Conservation (phyloP, 2,888 invertebrate species). For the Apodemia zela region DNA sequence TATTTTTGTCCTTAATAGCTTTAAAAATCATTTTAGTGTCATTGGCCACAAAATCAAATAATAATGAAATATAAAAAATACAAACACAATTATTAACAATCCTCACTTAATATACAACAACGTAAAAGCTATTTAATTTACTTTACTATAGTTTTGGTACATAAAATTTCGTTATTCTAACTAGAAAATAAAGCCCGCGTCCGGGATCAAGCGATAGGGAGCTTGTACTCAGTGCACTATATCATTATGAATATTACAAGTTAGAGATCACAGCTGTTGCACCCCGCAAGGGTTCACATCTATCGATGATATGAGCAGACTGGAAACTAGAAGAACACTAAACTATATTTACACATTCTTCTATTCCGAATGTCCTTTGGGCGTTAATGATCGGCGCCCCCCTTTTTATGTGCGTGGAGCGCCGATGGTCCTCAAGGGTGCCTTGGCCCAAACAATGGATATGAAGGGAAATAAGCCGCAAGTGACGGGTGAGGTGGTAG, state of each 20-base stretch:
- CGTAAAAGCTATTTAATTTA: conserved; percentile 67
- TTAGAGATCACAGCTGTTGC: conserved; percentile 78
- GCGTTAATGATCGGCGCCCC: conserved; percentile 77
- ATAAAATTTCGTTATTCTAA: conserved; percentile 76
- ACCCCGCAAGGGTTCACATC: conserved; percentile 58
- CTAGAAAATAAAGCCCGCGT: conserved; percentile 64
- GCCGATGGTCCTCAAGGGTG: conserved; percentile 88
- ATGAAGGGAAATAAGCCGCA: conserved; percentile 93
- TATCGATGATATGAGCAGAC: conserved; percentile 76
- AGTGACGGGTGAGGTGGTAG: conserved; percentile 87
- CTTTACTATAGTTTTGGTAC: conserved; percentile 76
- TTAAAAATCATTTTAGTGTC: neutral
- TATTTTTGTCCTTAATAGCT: neutral
- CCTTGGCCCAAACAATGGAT: conserved; percentile 91
- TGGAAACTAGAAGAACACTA: conserved; percentile 64
- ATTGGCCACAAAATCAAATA: conserved; percentile 40
- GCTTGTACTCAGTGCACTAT: conserved; percentile 59
- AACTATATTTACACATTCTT: conserved; percentile 66
- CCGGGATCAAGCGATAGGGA: conserved; percentile 47
- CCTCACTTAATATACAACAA: conserved; percentile 70
- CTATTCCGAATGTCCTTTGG: conserved; percentile 69
- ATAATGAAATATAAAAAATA: conserved; percentile 50
- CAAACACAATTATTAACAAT: conserved; percentile 72
- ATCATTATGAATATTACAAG: conserved; percentile 67
- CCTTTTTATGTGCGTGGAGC: conserved; percentile 85